Base-by-base conservation (phyloP, 2,113 vertebrate genomes). In the Corythoichthys intestinalis region DNA sequence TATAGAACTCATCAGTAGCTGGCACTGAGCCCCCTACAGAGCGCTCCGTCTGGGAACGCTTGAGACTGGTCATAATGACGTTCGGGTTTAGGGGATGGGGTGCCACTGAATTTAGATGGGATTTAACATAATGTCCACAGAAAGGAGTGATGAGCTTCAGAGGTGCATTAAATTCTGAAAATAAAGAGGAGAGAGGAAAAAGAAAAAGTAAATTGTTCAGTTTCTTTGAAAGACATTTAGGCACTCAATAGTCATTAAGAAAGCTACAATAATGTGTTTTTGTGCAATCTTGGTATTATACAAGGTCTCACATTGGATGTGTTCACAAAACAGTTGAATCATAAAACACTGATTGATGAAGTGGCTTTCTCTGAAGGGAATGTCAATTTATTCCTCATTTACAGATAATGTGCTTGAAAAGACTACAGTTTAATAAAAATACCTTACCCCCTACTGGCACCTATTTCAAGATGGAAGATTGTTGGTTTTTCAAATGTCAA, bases 31-130 rank as follows among this genome's bases (percentile, higher is more conserved):
- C 85, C 85, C 97, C 94, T 58, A 98, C 93, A 4, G 96, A 94
- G 88, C 96, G 95, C 90, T 99, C 97, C 0, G 96, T 98, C 90
- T 98, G 97, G 35, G 97, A 98, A 88, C 96, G 94, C 90, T 99
- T 99, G 90, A 99, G 91, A 88, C 97, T 98, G 91, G 97, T 98
- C 97, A 99, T 99, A 90, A 78, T 91, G 89, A 83, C 83, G 85
- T 84, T 73, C 81, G 60, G 63, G 76, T 75, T 72, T 66, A 66
- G 74, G 77, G 69, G 72, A 72, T 64, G 72, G 66, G 71, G 63
- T 66, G 65, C 47, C 46, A 38, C 60, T 47, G 54, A 48, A 59
- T 75, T 88, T 82, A 87, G 76, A 78, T 62, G 67, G 52, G 49
- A 70, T 70, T 83, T 67, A 83, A 80, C 88, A 88, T 89, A 35